phyloP scores from a whole-genome alignment of 2,797 vertebrate species.

The Scyliorhinus canicula region DNA sequence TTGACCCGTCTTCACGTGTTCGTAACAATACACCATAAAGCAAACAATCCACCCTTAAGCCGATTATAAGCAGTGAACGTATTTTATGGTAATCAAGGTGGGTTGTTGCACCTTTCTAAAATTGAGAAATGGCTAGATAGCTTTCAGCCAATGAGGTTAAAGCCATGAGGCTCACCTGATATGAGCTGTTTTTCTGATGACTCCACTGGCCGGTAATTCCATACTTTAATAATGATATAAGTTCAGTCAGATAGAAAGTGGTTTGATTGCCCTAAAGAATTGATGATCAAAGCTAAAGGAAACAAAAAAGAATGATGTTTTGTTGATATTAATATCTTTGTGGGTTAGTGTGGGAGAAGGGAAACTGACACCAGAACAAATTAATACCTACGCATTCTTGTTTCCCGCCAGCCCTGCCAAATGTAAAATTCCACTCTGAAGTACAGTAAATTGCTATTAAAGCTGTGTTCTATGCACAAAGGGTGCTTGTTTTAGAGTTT shows the following conservation, averaged over 20 bases:
- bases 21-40: background rate
- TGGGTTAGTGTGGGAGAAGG: background rate
- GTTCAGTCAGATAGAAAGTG: background rate
- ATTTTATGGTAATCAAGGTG: background rate
- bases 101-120: background rate
- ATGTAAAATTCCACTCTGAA: slow-evolving; percentile 11
- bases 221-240: slow-evolving; percentile 28
- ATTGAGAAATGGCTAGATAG: background rate
- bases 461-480: background rate
- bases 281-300: slow-evolving; percentile 25
- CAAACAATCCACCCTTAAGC: background rate
- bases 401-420: background rate
- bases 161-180: background rate
- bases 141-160: background rate
- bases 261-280: background rate
- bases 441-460: background rate
- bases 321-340: slow-evolving; percentile 36
- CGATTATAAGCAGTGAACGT: background rate
- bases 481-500: background rate
- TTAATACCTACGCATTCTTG: background rate
- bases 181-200: background rate
- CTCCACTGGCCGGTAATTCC: background rate
- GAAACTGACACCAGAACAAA: background rate
- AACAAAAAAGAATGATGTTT: background rate
- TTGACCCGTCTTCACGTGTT: no score